phyloP scores from a whole-genome alignment of 2,797 vertebrate genomes.

The Danio choprae region DNA sequence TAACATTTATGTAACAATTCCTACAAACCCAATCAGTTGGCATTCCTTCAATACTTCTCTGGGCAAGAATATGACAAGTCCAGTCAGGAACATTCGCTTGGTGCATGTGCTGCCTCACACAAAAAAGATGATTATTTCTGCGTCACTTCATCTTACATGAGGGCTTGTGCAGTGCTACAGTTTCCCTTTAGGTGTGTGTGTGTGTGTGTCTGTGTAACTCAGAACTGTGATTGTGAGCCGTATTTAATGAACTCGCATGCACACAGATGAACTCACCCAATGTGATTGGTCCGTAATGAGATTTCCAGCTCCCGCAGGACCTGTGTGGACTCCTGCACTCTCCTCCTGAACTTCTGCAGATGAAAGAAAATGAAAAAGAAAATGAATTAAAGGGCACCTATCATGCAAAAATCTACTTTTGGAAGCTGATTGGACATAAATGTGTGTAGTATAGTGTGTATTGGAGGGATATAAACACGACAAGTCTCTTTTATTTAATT shows the following conservation, averaged over 20 bases:
- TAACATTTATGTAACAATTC: neutral
- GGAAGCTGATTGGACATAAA: no score
- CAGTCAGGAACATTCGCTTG: constrained; percentile 17
- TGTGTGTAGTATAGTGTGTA: no score
- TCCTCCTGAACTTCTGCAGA: constrained; percentile 93
- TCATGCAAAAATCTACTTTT: no score
- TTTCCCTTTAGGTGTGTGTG: neutral
- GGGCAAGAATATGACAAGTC: constrained; percentile 20
- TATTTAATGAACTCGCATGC: constrained; percentile 14
- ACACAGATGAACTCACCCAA: constrained; percentile 86
- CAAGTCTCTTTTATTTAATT: no score
- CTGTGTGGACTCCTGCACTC: constrained; percentile 98
- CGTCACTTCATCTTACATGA: neutral
- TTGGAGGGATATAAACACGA: no score
- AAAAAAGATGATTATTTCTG: constrained; percentile 10
- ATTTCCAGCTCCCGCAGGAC: constrained; percentile 98
- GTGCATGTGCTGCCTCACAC: neutral
- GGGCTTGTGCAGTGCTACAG: neutral
- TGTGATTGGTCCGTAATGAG: constrained; percentile 98
- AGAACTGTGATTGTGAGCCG: neutral
- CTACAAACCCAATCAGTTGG: neutral
- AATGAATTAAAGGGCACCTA: constrained; percentile 5
- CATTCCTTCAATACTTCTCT: neutral
- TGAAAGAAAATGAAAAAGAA: constrained; percentile 53
- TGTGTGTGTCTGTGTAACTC: no score